A percentile compares a stretch with the other conserved stretches of the same genome.
Evolutionary conservation across 2,888 invertebrate species (phyloP).

Genomic region (Chymomyza amoena): DNA sequence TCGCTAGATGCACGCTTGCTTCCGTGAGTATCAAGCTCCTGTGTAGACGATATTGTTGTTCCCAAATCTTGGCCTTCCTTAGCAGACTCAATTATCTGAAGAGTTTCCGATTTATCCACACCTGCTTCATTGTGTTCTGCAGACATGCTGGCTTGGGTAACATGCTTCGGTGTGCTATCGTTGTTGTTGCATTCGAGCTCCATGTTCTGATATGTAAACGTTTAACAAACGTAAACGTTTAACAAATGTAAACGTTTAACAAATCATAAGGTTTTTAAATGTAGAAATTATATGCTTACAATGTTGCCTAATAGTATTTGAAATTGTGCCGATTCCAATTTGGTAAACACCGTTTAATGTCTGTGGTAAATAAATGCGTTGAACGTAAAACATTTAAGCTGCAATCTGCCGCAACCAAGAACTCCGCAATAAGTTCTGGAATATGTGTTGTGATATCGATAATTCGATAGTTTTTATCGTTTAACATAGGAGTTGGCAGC

Average conservation of each 20-base stretch:
- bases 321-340: too few species aligned
- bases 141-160: neutral
- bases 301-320: too few species aligned
- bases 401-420: neutral
- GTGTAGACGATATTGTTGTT: neutral
- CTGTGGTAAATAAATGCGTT: too few species aligned
- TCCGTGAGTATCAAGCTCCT: neutral
- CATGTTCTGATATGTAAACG: slow-evolving; percentile 28
- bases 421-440: neutral
- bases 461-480: neutral
- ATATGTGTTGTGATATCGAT: neutral
- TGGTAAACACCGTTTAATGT: too few species aligned
- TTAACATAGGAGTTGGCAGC: neutral
- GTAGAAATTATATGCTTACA: too few species aligned
- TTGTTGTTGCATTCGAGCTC: slow-evolving; percentile 44
- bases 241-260: too few species aligned
- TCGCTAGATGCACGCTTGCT: slow-evolving; percentile 24
- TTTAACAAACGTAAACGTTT: too few species aligned
- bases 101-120: neutral
- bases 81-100: neutral
- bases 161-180: slow-evolving; percentile 17
- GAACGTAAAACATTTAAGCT: too few species aligned
- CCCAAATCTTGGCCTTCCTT: neutral
- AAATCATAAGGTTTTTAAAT: neutral
- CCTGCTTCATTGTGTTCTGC: neutral